Percentiles rank a stretch among this genome's conserved stretches.
phyloP scores from a whole-genome alignment of 2,113 vertebrate genomes.

The Elanoides forficatus region DNA sequence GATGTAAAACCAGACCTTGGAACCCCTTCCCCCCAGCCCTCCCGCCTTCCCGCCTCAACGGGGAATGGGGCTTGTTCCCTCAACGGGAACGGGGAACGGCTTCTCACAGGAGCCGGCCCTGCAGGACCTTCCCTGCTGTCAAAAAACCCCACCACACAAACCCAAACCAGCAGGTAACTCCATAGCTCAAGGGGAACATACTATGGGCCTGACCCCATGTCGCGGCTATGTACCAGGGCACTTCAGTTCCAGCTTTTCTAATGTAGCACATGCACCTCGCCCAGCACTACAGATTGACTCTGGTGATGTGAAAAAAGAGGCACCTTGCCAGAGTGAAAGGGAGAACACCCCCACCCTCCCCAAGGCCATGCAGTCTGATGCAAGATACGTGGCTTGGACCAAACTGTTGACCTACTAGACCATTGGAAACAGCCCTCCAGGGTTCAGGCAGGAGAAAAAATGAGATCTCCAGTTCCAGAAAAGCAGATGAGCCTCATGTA shows the following conservation, averaged over 20 bases:
- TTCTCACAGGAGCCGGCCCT: too few relatives aligned
- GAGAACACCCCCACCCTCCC: background rate
- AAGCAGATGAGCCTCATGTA: background rate
- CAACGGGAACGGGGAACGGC: too few relatives aligned
- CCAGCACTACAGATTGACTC: background rate
- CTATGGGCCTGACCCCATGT: background rate
- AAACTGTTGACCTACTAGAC: background rate
- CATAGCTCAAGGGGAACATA: background rate
- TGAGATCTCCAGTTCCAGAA: background rate
- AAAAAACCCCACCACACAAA: too few relatives aligned
- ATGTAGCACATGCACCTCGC: background rate
- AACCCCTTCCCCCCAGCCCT: too few relatives aligned
- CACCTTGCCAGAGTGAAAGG: background rate
- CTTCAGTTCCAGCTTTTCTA: background rate
- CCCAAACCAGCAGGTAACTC: too few relatives aligned
- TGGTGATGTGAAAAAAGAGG: background rate
- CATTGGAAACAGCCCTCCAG: background rate
- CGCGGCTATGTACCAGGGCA: too few relatives aligned
- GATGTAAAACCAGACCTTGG: too few relatives aligned
- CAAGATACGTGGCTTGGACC: background rate
- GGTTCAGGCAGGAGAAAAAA: background rate
- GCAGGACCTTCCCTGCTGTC: accelerated
- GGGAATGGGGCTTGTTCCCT: too few relatives aligned
- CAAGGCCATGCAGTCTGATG: background rate
- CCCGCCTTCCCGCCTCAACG: too few relatives aligned